Conservation (phyloP, 2,113 vertebrate genomes). For the Salvator merianae region DNA sequence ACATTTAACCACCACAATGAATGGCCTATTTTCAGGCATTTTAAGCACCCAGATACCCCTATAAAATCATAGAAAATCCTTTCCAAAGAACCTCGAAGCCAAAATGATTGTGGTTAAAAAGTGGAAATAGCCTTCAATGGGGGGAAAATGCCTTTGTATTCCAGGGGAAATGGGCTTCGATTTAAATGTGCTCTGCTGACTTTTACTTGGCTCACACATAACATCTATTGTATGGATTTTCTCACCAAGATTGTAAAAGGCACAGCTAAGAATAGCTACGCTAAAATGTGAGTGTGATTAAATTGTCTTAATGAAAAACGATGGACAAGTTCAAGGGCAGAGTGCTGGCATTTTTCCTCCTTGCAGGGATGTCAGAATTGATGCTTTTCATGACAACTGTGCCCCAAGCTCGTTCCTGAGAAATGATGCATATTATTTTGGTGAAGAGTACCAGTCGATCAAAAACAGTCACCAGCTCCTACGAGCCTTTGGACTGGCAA, state of each 20-base stretch:
- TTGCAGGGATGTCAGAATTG: not conserved
- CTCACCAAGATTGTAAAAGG: not conserved
- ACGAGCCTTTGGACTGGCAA: not conserved
- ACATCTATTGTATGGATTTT: conserved; percentile 1
- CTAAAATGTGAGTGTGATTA: not conserved
- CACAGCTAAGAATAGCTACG: not conserved
- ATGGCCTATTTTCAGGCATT: not conserved
- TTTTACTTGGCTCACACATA: conserved; percentile 8
- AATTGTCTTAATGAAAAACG: conserved; percentile 13
- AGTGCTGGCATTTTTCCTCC: not conserved
- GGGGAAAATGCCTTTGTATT: not conserved
- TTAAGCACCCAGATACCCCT: not conserved
- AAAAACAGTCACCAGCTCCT: not conserved
- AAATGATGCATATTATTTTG: not conserved
- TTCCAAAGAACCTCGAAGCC: not conserved
- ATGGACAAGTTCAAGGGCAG: conserved; percentile 10
- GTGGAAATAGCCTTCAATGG: conserved; percentile 2
- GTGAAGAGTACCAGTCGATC: not conserved
- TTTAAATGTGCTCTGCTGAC: conserved; percentile 1
- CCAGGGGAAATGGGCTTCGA: conserved; percentile 18
- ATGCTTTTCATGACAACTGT: not conserved
- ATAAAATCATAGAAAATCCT: not conserved
- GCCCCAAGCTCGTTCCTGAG: not conserved
- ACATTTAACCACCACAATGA: not conserved
- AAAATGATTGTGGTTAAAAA: conserved; percentile 26